A percentile compares a stretch with the other conserved stretches of the same genome.
Evolutionary conservation across 1,140 invertebrate genomes (phyloP).

Genomic region (Papilio aristodemus): DNA sequence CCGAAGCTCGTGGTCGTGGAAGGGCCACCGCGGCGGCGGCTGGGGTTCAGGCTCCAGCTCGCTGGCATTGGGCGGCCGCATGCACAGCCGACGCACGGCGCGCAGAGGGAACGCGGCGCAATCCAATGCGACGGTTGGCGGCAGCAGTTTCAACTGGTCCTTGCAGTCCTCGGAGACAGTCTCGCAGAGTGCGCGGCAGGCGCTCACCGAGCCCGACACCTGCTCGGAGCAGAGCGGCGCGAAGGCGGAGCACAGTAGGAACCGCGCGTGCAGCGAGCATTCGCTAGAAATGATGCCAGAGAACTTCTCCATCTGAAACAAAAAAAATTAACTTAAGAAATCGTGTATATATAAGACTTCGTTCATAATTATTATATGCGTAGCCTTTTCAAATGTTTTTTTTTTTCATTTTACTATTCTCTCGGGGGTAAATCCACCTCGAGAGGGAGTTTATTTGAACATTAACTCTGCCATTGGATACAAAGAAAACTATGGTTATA

Average conservation of each 20-base stretch:
- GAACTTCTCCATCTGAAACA: slow-evolving; percentile 86
- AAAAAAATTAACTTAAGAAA: slow-evolving; percentile 41
- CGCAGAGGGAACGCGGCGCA: slow-evolving; percentile 83
- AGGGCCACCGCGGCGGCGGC: slow-evolving; percentile 62
- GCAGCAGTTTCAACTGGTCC: slow-evolving; percentile 85
- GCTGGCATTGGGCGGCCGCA: slow-evolving; percentile 77
- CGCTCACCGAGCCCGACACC: slow-evolving; percentile 91
- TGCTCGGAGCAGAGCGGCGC: slow-evolving; percentile 96
- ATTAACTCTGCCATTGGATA: too few species aligned
- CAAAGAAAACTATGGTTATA: slow-evolving; percentile 13
- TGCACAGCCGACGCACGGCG: slow-evolving; percentile 80
- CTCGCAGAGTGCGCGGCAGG: slow-evolving; percentile 92
- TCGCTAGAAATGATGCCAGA: slow-evolving; percentile 90
- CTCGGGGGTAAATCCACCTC: too few species aligned
- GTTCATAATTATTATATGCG: too few species aligned
- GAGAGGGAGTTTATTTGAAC: too few species aligned
- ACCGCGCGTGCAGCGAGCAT: slow-evolving; percentile 92
- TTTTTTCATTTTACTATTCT: too few species aligned
- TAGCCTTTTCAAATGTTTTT: background rate
- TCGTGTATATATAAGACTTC: background rate
- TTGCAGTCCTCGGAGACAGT: slow-evolving; percentile 89
- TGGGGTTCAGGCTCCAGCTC: slow-evolving; percentile 63
- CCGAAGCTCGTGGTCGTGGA: slow-evolving; percentile 60
- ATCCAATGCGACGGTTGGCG: slow-evolving; percentile 89
- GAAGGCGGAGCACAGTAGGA: slow-evolving; percentile 95